phyloP scores from a whole-genome alignment of 2,797 vertebrate genomes.

The Aphelocoma californica region DNA sequence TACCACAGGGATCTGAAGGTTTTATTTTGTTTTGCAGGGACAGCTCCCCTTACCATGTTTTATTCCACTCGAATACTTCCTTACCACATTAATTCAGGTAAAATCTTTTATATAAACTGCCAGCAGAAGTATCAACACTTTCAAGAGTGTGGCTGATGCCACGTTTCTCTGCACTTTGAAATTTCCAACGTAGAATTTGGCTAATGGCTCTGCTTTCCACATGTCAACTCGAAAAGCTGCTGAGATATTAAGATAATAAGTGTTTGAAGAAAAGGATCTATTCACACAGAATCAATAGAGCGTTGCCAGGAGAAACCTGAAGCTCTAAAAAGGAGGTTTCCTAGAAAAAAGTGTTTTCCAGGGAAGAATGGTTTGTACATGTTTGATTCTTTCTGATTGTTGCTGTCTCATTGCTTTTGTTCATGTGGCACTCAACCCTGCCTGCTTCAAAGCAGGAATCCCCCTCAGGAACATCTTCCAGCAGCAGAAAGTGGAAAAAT shows the following conservation, averaged over 20 bases:
- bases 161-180: background rate
- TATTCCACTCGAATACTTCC: background rate
- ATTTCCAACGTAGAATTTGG: background rate
- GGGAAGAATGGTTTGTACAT: background rate
- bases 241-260: slow-evolving; percentile 39
- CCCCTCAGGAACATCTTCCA: background rate
- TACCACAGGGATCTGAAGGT: background rate
- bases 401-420: background rate
- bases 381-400: background rate
- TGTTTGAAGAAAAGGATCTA: slow-evolving; percentile 23
- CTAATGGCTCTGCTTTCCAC: background rate
- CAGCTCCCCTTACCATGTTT: background rate
- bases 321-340: background rate
- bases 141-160: background rate
- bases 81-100: background rate
- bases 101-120: background rate
- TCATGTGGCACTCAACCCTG: background rate
- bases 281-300: slow-evolving; percentile 20
- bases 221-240: background rate
- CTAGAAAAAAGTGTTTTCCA: background rate
- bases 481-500: background rate
- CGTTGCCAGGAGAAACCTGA: background rate
- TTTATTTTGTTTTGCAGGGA: background rate
- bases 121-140: background rate
- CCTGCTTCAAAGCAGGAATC: background rate